These are phyloP conservation scores for Anastrepha obliqua DNA, from an alignment of 1,140 invertebrate genomes.

Conservation along the genomic window DNA sequence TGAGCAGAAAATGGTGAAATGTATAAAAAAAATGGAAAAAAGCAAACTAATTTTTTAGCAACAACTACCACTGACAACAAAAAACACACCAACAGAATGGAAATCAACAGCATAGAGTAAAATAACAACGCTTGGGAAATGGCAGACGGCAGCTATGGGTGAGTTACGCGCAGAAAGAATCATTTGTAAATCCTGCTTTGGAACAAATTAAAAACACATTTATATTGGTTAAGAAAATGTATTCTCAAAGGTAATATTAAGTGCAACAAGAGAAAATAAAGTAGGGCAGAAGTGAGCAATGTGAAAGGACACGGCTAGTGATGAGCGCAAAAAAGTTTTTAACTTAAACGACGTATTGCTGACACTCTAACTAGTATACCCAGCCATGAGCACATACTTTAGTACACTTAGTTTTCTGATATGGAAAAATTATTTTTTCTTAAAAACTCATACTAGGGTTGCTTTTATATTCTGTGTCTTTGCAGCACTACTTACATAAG, in stretches of 20 bases:
- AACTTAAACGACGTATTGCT: background rate
- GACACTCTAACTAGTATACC: background rate
- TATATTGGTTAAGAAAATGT: conserved; percentile 65
- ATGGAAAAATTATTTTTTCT: too few relatives aligned
- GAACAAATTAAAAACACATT: conserved; percentile 71
- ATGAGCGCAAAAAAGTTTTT: conserved; percentile 16
- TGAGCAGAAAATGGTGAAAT: background rate
- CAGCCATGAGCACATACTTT: background rate
- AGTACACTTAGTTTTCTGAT: background rate
- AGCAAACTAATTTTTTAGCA: conserved; percentile 31
- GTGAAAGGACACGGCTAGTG: background rate
- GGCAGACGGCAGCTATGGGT: background rate
- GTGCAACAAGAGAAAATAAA: background rate
- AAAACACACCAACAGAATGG: too few relatives aligned
- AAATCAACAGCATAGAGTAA: background rate
- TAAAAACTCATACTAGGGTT: too few relatives aligned
- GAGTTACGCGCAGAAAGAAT: conserved; percentile 28
- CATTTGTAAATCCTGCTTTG: conserved; percentile 63
- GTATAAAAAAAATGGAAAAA: background rate
- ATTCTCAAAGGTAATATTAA: conserved; percentile 54
- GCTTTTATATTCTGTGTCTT: too few relatives aligned
- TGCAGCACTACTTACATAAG: too few relatives aligned
- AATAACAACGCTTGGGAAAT: background rate
- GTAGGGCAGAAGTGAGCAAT: background rate
- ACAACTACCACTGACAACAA: background rate